Evolutionary conservation across 2,797 vertebrate species (phyloP).

Genomic region (Alauda arvensis): DNA sequence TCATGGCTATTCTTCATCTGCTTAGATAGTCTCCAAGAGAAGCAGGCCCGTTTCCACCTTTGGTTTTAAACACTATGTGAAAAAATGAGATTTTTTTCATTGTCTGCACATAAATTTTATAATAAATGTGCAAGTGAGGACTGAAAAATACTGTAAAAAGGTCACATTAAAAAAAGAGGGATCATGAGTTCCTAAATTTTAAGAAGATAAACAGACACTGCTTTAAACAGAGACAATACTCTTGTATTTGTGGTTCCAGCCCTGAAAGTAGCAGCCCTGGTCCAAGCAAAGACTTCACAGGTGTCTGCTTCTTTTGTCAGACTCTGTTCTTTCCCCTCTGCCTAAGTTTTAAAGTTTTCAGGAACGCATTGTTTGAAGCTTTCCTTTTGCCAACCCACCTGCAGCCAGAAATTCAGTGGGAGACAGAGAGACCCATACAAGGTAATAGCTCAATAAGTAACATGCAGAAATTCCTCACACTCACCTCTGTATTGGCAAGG

Average conservation of each 20-base stretch:
- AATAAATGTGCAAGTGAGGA: neutral
- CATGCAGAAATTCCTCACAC: slow-evolving; percentile 38
- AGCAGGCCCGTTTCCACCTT: neutral
- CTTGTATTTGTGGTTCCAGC: neutral
- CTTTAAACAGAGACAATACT: neutral
- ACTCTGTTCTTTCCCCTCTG: neutral
- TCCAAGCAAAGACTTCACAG: neutral
- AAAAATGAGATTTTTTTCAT: neutral
- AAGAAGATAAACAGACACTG: neutral
- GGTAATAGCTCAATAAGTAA: slow-evolving; percentile 48
- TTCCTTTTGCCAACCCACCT: neutral
- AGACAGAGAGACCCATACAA: slow-evolving; percentile 49
- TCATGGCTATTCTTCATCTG: neutral
- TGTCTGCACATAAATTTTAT: neutral
- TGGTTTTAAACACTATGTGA: neutral
- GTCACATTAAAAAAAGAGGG: neutral
- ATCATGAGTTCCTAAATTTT: neutral
- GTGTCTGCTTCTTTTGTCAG: neutral
- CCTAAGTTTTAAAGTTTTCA: slow-evolving; percentile 10
- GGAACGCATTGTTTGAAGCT: neutral
- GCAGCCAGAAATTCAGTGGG: slow-evolving; percentile 14
- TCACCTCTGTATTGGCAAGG: slow-evolving; percentile 58
- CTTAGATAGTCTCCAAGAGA: neutral
- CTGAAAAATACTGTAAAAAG: neutral
- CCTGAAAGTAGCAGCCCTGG: neutral